Evolutionary conservation across 2,113 vertebrate genomes (phyloP), one percentile per base, ranked within the genome.

Genomic region (Oriolus oriolus): DNA sequence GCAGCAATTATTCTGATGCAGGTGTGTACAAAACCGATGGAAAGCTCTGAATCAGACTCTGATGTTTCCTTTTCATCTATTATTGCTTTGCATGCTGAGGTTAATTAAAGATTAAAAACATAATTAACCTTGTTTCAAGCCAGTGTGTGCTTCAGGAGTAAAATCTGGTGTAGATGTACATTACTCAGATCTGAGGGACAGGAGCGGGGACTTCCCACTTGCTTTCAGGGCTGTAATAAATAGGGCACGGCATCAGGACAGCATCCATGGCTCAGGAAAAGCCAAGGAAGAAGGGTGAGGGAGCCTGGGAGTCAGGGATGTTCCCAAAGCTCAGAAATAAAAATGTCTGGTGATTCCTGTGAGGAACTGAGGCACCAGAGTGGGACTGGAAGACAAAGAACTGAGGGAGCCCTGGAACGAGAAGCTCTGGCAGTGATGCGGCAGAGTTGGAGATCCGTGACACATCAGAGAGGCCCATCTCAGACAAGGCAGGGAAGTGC

Each of bases 241-340:
- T 2, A 27, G 16, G n/a, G 5, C 24, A 70, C 0, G 0, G 30
- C 21, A 47, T 33, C n/a, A 56, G 37, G 21, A 61, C 8, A 74
- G 26, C 23, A 88, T 20, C 15, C 13, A 2, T 6, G 26, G n/a
- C 77, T 61, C n/a, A 66, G 41, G 4, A 91, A 56, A 88, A 85
- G 42, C 50, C 65, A 85, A 33, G 21, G 12, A 45, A 69, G 31
- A 68, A 68, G 35, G 5, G 1, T 30, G 7, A 54, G 10, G 31
- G 17, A 81, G 31, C 13, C 21, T 53, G 53, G 19, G 20, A 63
- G 14, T 37, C 83, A 59, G 35, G 14, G n/a, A 18, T 68, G 19
- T 18, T 33, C 81, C 56, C 68, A 76, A 95, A 87, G 7, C 10
- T 75, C 30, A 47, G 31, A 44, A 92, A 61, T 5, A 66, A 86